These are phyloP conservation scores for Champsocephalus gunnari DNA, from an alignment of 2,797 vertebrate genomes.

Conservation along the genomic window DNA sequence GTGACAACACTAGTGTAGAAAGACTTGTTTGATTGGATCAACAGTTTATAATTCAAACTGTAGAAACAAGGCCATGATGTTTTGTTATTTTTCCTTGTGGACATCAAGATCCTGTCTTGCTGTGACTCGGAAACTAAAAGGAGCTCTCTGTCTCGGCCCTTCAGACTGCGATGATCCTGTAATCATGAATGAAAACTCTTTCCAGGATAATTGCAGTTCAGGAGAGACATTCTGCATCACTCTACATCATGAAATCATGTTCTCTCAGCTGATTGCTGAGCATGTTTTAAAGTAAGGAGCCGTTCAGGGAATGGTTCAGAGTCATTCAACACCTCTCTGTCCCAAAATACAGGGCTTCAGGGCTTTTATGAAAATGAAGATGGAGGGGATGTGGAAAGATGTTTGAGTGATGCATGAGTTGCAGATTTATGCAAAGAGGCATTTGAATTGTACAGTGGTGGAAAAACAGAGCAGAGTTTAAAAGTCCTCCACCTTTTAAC, in stretches of 20 bases:
- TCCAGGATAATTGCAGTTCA: constrained; percentile 35
- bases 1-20: not conserved
- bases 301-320: constrained; percentile 34
- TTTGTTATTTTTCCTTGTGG: constrained; percentile 24
- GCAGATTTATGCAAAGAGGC: constrained; percentile 61
- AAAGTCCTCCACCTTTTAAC: not conserved
- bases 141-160: constrained; percentile 18
- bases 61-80: constrained; percentile 21
- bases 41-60: constrained; percentile 48
- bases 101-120: constrained; percentile 22
- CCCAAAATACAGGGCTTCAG: constrained; percentile 33
- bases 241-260: constrained; percentile 33
- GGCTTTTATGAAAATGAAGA: constrained; percentile 12
- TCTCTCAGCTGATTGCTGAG: constrained; percentile 36
- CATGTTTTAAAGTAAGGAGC: constrained; percentile 31
- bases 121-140: constrained; percentile 41
- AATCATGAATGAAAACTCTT: constrained; percentile 33
- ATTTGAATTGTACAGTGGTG: constrained; percentile 52
- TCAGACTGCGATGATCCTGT: constrained; percentile 30
- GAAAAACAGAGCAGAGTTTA: constrained; percentile 26
- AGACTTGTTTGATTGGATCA: not conserved
- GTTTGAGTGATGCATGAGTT: constrained; percentile 38
- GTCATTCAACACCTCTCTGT: constrained; percentile 22
- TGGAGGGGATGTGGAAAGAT: constrained; percentile 41
- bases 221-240: constrained; percentile 43